Evolutionary conservation across 2,888 invertebrate species (phyloP).

Genomic region (Dastarcus helophoroides): DNA sequence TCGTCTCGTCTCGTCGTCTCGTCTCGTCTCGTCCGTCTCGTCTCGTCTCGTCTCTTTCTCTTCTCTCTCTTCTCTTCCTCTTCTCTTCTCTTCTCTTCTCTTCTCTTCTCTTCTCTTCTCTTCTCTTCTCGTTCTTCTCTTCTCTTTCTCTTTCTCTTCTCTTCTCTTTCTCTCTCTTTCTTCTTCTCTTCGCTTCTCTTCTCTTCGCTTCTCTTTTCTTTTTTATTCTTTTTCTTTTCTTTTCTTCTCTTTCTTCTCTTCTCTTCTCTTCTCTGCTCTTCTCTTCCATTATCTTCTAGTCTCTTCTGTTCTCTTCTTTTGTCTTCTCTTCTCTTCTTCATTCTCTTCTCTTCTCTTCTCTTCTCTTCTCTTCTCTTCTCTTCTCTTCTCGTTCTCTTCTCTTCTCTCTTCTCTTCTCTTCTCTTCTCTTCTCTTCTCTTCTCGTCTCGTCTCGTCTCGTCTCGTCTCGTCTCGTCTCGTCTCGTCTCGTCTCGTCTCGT

Average conservation of each 20-base stretch:
- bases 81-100: background rate
- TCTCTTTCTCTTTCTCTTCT: conserved; percentile 26
- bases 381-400: too few relatives aligned
- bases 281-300: too few relatives aligned
- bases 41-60: background rate
- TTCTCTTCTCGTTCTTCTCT: too few relatives aligned
- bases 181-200: background rate
- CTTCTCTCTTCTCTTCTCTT: background rate
- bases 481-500: conserved; percentile 2
- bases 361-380: background rate
- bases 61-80: background rate
- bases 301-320: too few relatives aligned
- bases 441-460: conserved; percentile 1
- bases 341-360: background rate
- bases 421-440: background rate
- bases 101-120: background rate
- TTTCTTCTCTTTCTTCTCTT: background rate
- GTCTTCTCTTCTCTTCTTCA: too few relatives aligned
- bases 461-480: conserved; percentile 1
- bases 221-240: too few relatives aligned
- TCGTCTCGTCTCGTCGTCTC: too few relatives aligned
- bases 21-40: too few relatives aligned
- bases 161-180: background rate
- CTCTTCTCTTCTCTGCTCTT: background rate
- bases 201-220: too few relatives aligned